Evolutionary conservation across 2,113 vertebrate genomes (phyloP).

Genomic region (Onychostoma macrolepis): DNA sequence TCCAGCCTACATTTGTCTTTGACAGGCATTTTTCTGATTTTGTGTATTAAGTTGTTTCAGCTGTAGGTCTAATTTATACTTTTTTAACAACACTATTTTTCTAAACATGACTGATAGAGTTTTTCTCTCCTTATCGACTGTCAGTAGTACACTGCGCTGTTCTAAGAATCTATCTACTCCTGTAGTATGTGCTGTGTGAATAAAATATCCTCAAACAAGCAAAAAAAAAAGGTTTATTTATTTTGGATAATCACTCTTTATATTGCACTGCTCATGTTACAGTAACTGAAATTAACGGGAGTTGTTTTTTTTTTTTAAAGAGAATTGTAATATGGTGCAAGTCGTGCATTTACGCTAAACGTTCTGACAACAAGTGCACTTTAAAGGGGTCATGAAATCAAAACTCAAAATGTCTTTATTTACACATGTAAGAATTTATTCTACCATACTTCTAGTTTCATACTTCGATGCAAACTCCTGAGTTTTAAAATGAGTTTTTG

Average conservation of each 20-base stretch:
- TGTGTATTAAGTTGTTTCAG: conserved; percentile 87
- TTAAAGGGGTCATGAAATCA: not conserved
- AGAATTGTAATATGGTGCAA: too few relatives aligned
- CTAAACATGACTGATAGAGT: conserved; percentile 88
- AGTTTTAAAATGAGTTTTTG: not conserved
- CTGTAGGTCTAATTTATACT: conserved; percentile 99
- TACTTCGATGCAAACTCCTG: not conserved
- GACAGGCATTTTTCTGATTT: conserved; percentile 80
- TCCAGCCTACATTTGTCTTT: conserved; percentile 59
- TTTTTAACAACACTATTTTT: conserved; percentile 99
- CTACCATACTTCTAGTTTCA: not conserved
- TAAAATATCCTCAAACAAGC: conserved; percentile 78
- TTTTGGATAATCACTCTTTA: not conserved
- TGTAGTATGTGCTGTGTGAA: conserved; percentile 96
- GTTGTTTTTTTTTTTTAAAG: too few relatives aligned
- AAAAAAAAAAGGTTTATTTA: not conserved
- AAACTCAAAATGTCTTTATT: not conserved
- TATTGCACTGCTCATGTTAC: not conserved
- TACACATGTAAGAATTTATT: not conserved
- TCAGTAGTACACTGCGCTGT: conserved; percentile 83
- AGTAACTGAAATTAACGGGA: not conserved
- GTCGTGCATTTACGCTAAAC: too few relatives aligned
- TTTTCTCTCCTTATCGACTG: conserved; percentile 81
- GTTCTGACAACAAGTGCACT: too few relatives aligned
- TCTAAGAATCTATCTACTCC: conserved; percentile 89